Conservation (phyloP, 1,140 invertebrate species). For the Aporrectodea caliginosa region DNA sequence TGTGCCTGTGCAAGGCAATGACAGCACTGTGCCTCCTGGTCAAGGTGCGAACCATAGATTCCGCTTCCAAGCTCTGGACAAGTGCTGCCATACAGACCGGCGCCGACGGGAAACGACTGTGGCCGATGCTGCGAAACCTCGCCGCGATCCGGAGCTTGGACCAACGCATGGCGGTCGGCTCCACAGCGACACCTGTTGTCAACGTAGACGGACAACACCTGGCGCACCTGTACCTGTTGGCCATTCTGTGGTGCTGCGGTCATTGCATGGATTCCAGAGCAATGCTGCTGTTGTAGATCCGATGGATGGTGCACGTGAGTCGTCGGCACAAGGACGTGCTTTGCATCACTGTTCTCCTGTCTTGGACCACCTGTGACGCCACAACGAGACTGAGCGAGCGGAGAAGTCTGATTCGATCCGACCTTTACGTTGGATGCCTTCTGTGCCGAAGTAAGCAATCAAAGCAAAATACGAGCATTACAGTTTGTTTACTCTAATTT, state of each 20-base stretch:
- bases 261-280: background rate
- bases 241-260: background rate
- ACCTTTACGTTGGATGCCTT: background rate
- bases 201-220: conserved; percentile 16
- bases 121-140: background rate
- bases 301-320: background rate
- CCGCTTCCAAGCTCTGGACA: no score
- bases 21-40: background rate
- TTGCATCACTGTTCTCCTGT: background rate
- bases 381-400: no score
- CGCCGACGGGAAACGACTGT: background rate
- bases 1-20: background rate
- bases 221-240: background rate
- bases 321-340: background rate
- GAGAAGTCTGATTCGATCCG: background rate
- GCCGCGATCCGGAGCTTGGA: background rate
- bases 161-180: background rate
- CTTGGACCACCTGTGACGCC: background rate
- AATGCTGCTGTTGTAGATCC: background rate
- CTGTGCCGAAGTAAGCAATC: no score
- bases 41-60: background rate
- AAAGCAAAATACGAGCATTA: no score
- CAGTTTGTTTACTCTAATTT: no score
- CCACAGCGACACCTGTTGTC: conserved; percentile 18
- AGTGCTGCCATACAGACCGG: background rate